Evolutionary conservation across 2,888 invertebrate genomes (phyloP).

Genomic region (Phasia obesa): DNA sequence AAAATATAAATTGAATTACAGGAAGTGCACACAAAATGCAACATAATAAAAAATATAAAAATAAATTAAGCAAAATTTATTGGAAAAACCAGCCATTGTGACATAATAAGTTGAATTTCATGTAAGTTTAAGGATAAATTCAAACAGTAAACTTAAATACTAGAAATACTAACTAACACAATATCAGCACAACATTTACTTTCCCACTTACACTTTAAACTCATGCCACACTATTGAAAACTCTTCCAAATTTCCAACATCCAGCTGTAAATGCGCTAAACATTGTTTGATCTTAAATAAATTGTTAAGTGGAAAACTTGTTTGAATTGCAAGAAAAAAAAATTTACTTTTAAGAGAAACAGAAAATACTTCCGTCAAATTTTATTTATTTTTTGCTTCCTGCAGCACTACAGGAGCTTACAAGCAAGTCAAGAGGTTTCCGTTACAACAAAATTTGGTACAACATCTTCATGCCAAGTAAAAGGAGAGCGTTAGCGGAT

Average conservation of each 20-base stretch:
- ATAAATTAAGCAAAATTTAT: conserved; percentile 16
- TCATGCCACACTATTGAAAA: conserved; percentile 5
- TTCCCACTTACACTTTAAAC: conserved; percentile 51
- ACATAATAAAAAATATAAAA: conserved; percentile 15
- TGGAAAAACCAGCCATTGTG: conserved; percentile 47
- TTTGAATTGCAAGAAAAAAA: conserved; percentile 21
- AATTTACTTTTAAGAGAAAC: background rate
- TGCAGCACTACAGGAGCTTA: conserved; percentile 70
- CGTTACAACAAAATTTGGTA: conserved; percentile 68
- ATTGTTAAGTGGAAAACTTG: conserved; percentile 29
- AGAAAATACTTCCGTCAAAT: conserved; percentile 69
- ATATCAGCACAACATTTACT: background rate
- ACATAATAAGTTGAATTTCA: conserved; percentile 57
- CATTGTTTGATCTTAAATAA: conserved; percentile 40
- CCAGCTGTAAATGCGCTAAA: conserved; percentile 8
- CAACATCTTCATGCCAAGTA: conserved; percentile 2
- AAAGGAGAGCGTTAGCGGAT: background rate
- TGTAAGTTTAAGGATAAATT: conserved; percentile 35
- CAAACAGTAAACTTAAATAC: background rate
- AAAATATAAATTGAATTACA: conserved; percentile 7
- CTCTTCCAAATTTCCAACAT: conserved; percentile 10
- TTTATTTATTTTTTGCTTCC: conserved; percentile 65
- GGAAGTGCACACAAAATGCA: conserved; percentile 38
- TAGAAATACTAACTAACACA: conserved; percentile 3
- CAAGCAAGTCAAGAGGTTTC: conserved; percentile 74